Base-by-base conservation (phyloP, 2,797 vertebrate genomes). In the Morus bassanus region DNA sequence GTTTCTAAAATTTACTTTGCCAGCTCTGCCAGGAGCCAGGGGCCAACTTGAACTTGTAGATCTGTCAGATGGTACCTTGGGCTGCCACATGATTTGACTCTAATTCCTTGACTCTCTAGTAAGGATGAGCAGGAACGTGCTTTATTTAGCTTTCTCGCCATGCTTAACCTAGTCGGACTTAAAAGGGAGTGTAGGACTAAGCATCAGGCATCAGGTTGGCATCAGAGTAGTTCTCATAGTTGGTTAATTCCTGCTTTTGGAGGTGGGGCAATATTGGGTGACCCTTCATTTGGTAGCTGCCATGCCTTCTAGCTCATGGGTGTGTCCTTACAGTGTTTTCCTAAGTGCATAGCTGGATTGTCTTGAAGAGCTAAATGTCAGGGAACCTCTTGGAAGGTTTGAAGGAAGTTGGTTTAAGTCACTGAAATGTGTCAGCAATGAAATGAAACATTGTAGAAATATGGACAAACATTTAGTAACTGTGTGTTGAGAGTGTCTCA, bases 371-470 rank as follows among this genome's bases (percentile, higher is more conserved):
- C 86, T 76, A 57, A 50, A 56, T 39, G 48, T 59, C 77, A 87
- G 63, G 82, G 65, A 89, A 51, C 43, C 46, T 84, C 61, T 84
- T 80, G 65, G 61, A 94, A 80, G 12, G 27, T 46, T 72, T 92
- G 80, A 80, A 88, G 67, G 70, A 93, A 84, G 27, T 87, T 53
- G 48, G 24, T 92, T 90, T 67, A 78, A 94, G 56, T 88, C 43
- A 82, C 25, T 81, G 57, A 85, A 82, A 72, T 85, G 70, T 95
- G 80, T 95, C 93, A 94, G 80, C 85, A 89, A 13, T 88, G n/a
- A 87, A 83, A 63, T 27, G 74, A 81, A 96, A 77, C 50, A 65
- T 10, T 77, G 78, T 67, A 72, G 89, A 91, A 94, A 89, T 88
- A 82, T 1, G 7, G 65, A 33, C 85, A 95, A 94, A 90, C 95